Evolutionary conservation across 92 coral and sea anemone species (phyloP).

Genomic region (Paramuricea clavata): DNA sequence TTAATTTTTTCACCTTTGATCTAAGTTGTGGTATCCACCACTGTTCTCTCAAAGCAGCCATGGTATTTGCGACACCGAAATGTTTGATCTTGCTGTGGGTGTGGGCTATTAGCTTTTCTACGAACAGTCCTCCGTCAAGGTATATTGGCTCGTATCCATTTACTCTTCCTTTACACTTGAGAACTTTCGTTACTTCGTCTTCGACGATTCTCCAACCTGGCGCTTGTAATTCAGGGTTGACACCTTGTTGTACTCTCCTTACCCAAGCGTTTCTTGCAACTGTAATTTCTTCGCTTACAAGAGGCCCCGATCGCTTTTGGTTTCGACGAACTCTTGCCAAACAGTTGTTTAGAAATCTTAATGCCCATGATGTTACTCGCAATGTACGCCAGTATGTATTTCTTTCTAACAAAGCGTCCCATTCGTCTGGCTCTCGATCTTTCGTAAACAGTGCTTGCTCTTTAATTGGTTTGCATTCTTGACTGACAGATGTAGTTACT

Average conservation of each 20-base stretch:
- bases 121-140: background rate
- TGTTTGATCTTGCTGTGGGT: constrained; percentile 57
- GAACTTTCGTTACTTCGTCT: background rate
- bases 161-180: background rate
- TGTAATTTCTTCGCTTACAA: constrained; percentile 48
- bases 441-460: constrained; percentile 4
- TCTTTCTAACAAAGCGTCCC: constrained; percentile 66
- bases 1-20: constrained; percentile 37
- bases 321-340: constrained; percentile 26
- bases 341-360: constrained; percentile 58
- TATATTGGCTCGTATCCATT: background rate
- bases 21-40: constrained; percentile 60
- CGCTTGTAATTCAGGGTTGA: background rate
- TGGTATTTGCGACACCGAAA: constrained; percentile 56
- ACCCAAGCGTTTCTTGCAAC: constrained; percentile 53
- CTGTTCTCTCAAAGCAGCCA: constrained; percentile 37
- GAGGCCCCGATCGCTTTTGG: constrained; percentile 40
- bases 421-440: constrained; percentile 52
- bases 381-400: constrained; percentile 60
- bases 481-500: background rate
- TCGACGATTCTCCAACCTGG: background rate
- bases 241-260: constrained; percentile 50
- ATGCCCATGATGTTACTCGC: constrained; percentile 60
- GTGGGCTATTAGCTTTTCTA: background rate
- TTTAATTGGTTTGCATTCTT: background rate